phyloP scores from a whole-genome alignment of 1,140 invertebrate species.

The Leptinotarsa undecemlineata region DNA sequence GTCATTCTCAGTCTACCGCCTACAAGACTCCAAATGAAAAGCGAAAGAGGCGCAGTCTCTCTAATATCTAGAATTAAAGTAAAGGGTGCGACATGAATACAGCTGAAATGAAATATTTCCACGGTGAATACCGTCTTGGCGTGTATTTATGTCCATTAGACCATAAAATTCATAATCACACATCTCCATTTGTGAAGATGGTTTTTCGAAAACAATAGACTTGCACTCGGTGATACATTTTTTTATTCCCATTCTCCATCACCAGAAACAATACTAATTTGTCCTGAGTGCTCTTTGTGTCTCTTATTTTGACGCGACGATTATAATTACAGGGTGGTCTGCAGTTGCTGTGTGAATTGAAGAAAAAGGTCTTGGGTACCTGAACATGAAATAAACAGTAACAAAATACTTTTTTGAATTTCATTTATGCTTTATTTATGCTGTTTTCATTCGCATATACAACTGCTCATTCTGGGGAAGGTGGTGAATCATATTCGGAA shows the following conservation, averaged over 20 bases:
- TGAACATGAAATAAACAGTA: no score
- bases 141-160: conserved; percentile 5
- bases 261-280: background rate
- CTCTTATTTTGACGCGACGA: background rate
- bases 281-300: conserved; percentile 3
- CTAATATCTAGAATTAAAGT: conserved; percentile 6
- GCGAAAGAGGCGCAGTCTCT: conserved; percentile 7
- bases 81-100: conserved; percentile 7
- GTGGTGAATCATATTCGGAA: no score
- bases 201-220: conserved; percentile 8
- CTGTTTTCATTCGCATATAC: no score
- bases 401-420: no score
- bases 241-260: conserved; percentile 4
- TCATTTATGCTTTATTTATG: no score
- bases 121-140: conserved; percentile 4
- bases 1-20: background rate
- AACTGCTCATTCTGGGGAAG: no score
- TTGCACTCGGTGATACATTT: conserved; percentile 7
- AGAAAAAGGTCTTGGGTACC: no score
- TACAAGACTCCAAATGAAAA: conserved; percentile 8
- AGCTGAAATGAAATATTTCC: conserved; percentile 2
- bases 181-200: conserved; percentile 7
- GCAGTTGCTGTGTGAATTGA: no score
- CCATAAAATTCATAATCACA: conserved; percentile 8
- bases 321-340: background rate